Evolutionary conservation across 2,113 vertebrate species (phyloP).

Genomic region (Chaetodon trifascialis): DNA sequence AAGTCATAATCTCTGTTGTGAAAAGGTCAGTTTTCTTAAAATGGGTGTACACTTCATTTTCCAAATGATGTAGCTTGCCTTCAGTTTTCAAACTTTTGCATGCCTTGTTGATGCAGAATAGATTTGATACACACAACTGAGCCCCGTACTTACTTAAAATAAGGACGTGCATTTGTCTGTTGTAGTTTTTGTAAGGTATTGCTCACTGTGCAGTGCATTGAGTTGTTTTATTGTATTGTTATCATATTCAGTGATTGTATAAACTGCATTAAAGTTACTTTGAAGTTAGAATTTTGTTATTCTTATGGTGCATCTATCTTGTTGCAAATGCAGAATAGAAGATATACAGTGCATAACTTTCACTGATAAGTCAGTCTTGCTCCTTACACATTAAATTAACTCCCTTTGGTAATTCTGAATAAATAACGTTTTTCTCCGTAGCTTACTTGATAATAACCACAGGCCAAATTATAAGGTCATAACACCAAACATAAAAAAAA

Average conservation of each 20-base stretch:
- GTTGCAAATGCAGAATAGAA: neutral
- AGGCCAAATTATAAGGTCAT: neutral
- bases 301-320: neutral
- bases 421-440: no score
- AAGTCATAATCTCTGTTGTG: neutral
- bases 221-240: neutral
- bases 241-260: neutral
- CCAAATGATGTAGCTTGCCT: neutral
- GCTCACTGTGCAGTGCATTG: constrained; percentile 8
- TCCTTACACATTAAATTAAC: neutral
- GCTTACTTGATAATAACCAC: no score
- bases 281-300: neutral
- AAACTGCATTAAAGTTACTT: constrained; percentile 27
- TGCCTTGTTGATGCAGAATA: constrained; percentile 1
- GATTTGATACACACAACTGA: neutral
- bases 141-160: constrained; percentile 9
- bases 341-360: neutral
- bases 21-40: neutral
- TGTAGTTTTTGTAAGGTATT: neutral
- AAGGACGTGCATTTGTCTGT: constrained; percentile 4
- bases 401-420: neutral
- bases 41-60: neutral
- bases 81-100: neutral
- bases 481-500: neutral
- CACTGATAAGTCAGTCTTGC: neutral